Base-by-base conservation (phyloP, 2,797 vertebrate genomes). In the Orientallactaga sibirica region DNA sequence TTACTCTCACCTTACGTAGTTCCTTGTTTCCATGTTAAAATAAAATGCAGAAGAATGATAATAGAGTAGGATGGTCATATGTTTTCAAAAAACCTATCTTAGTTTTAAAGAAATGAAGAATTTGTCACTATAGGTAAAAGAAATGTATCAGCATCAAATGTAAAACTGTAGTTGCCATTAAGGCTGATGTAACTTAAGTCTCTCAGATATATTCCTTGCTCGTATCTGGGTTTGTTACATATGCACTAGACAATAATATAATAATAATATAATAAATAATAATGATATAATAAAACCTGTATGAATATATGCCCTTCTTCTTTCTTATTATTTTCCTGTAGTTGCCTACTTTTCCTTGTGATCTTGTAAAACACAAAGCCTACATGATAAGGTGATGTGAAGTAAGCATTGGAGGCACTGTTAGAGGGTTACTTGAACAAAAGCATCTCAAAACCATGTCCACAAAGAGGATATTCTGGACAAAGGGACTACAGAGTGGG, bases 1-100 rank as follows among this genome's bases (percentile, higher is more conserved):
- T 92, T 41, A 77, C 7, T 55, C 48, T 66, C 22, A 67, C 15
- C 19, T 55, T 29, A 83, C 58, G 74, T 43, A 85, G n/a, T 64
- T 76, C 55, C 27, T 94, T 76, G 62, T 85, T 79, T 76, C 37
- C 19, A 55, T 62, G 12, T 88, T 92, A 71, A 24, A 68, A 4
- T 73, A 5, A 48, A 76, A 95, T 88, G 61, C 27, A 5, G 41
- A 88, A 80, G 87, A 93, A 62, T 67, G 7, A 58, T 43, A 88
- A 48, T 27, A 70, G n/a, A 77, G 24, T 76, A 84, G 88, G 20
- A 76, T 4, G 33, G 19, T 33, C 71, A 52, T 0, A 66, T 74
- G 22, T 80, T 66, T 78, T 43, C 70, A 90, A 73, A 81, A 94
- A 86, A 75, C 5, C 1, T 37, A 62, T 22, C 55, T 43, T 22